Evolutionary conservation across 2,888 invertebrate genomes (phyloP), one percentile per base, ranked within the genome.

Genomic region (Tubiluchus corallicola): DNA sequence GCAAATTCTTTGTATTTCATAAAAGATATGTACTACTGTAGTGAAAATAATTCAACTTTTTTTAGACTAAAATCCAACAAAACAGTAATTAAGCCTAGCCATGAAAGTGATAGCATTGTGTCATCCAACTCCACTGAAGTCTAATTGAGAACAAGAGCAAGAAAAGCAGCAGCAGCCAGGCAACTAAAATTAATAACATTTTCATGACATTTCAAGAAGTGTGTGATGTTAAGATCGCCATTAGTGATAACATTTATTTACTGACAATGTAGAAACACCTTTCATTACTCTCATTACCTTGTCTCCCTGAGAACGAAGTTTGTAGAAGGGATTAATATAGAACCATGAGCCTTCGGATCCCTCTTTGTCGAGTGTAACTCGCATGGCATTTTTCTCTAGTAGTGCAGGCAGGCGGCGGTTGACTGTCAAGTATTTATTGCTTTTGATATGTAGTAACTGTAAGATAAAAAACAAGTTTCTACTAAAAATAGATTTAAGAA

Each of bases 321-420:
- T 98, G 67, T 96, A 99, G 65, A 90, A 98, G 2, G 96, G 94
- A 68, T 87, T 77, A 53, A 98, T 88, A 62, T 92, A 90, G 65
- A 98, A 88, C 98, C 98, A 99, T 5, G 94, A 96, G 38, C 98
- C 96, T 65, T 99, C 98, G 64, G 96, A 98, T 13, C 98, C 98
- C 59, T 88, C 83, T 18, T 84, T 79, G 67, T 99, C 98, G 53
- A 98, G 69, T 57, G 85, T 84, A 1, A 98, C 94, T 46, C 94
- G 74, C 92, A 98, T 96, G 2, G 98, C 96, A 69, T 96, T 94
- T 63, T 96, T 90, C 67, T 98, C 98, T 42, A 94, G 70, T 54
- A 92, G 70, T 3, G 98, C 98, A 19, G 98, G 96, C 51, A 94
- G 71, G 45, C 96, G 74, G 68, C 94, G 94, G 67, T 98, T 98